Evolutionary conservation across 2,113 vertebrate species (phyloP).

Genomic region (Scopus umbretta): DNA sequence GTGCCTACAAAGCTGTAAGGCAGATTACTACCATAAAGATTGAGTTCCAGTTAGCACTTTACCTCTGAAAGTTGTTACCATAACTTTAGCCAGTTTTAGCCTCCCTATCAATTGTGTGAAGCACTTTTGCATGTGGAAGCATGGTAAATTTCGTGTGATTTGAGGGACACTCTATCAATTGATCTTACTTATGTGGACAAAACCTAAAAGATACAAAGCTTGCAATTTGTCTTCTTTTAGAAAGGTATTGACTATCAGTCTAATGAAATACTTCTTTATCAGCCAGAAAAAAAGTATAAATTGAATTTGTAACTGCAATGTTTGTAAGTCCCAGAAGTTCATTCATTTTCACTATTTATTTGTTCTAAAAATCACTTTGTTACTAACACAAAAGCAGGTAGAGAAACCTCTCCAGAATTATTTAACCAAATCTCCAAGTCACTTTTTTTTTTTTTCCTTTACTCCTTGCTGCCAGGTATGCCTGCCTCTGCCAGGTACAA

Average conservation of each 20-base stretch:
- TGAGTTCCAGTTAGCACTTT: background rate
- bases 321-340: background rate
- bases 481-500: background rate
- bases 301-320: background rate
- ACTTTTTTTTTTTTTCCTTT: background rate
- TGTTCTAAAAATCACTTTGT: background rate
- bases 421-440: background rate
- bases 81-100: background rate
- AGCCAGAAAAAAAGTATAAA: background rate
- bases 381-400: background rate
- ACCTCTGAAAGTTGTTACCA: background rate
- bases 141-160: background rate
- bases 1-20: background rate
- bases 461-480: background rate
- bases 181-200: background rate
- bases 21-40: background rate
- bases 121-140: background rate
- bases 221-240: background rate
- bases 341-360: background rate
- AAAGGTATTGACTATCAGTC: background rate
- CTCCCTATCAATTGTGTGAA: background rate
- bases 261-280: background rate
- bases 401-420: background rate
- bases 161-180: background rate
- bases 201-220: background rate